phyloP scores from a whole-genome alignment of 2,797 vertebrate species.

The Acipenser ruthenus region DNA sequence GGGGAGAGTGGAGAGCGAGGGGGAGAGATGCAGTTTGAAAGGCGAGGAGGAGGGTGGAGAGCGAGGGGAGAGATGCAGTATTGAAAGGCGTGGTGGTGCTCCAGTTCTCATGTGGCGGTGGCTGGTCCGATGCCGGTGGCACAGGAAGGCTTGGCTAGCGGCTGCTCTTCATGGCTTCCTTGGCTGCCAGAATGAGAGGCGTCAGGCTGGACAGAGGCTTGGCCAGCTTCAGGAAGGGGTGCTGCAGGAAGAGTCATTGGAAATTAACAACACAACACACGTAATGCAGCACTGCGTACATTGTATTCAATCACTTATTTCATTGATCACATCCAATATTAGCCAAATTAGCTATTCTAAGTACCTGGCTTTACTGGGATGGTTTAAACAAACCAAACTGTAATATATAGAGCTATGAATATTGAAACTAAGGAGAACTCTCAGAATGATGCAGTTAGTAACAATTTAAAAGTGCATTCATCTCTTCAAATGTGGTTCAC shows the following conservation, averaged over 20 bases:
- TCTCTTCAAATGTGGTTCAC: too few relatives aligned
- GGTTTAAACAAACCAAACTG: too few relatives aligned
- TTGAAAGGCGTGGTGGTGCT: constrained; percentile 40
- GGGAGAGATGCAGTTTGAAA: constrained; percentile 39
- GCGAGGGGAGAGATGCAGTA: constrained; percentile 40
- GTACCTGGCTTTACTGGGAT: too few relatives aligned
- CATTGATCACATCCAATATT: too few relatives aligned
- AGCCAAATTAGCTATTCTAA: too few relatives aligned
- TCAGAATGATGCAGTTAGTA: too few relatives aligned
- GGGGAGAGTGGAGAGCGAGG: constrained; percentile 45
- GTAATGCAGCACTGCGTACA: too few relatives aligned
- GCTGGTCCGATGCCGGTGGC: constrained; percentile 1
- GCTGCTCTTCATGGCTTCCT: constrained; percentile 98
- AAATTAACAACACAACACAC: too few relatives aligned
- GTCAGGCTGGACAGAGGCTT: constrained; percentile 97
- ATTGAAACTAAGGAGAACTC: too few relatives aligned
- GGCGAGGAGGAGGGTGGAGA: constrained; percentile 56
- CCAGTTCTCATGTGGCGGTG: constrained; percentile 27
- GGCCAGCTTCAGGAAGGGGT: constrained; percentile 96
- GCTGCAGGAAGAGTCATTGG: constrained; percentile 51
- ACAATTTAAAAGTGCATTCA: too few relatives aligned
- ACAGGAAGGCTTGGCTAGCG: constrained; percentile 66
- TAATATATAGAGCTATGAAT: too few relatives aligned
- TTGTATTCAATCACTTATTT: too few relatives aligned
- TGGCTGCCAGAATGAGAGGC: constrained; percentile 94